phyloP scores from a whole-genome alignment of 2,797 vertebrate genomes.

The Discoglossus pictus region DNA sequence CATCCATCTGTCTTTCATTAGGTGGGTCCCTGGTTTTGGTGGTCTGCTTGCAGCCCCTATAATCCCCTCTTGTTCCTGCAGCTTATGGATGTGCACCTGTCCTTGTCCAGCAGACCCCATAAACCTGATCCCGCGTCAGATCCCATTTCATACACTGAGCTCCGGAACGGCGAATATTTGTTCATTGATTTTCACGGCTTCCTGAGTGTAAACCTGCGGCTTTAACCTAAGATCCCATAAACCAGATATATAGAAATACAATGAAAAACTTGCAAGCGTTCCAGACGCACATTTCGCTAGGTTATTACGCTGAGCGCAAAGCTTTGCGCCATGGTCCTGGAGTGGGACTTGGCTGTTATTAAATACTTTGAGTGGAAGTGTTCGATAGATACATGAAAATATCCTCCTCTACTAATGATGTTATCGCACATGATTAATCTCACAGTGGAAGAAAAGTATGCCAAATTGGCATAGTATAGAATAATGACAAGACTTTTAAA shows the following conservation, averaged over 20 bases:
- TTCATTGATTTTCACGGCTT: constrained; percentile 72
- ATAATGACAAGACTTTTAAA: too few species aligned
- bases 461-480: too few species aligned
- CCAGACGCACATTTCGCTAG: background rate
- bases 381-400: too few species aligned
- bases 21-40: constrained; percentile 35
- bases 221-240: too few species aligned
- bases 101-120: constrained; percentile 31
- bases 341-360: too few species aligned
- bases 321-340: too few species aligned
- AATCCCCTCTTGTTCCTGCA: constrained; percentile 36
- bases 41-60: constrained; percentile 13
- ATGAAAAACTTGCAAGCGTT: background rate
- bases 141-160: constrained; percentile 60
- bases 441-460: too few species aligned
- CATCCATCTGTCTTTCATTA: constrained; percentile 33
- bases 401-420: too few species aligned
- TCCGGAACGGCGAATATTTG: constrained; percentile 63
- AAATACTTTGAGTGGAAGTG: too few species aligned
- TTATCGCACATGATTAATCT: too few species aligned
- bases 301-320: background rate
- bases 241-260: too few species aligned
- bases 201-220: constrained; percentile 63
- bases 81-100: constrained; percentile 62
- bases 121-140: constrained; percentile 44